A percentile compares a stretch with the other conserved stretches of the same genome.
Conservation (phyloP, 2,113 vertebrate species). For the Spilogale gracilis region DNA sequence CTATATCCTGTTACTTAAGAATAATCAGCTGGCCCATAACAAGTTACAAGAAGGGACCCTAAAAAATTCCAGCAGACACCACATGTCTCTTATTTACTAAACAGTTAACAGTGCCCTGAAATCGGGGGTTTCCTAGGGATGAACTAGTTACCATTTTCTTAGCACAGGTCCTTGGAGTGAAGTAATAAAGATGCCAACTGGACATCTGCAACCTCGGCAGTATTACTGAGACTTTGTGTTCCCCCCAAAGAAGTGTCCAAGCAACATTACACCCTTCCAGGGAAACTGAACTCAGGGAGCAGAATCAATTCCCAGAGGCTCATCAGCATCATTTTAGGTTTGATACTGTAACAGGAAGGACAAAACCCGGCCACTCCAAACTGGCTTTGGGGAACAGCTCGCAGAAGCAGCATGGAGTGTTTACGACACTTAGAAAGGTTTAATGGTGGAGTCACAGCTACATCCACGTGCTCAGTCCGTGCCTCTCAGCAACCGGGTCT, state of each 20-base stretch:
- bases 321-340: neutral
- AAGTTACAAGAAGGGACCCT: neutral
- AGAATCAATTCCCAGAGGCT: neutral
- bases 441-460: neutral
- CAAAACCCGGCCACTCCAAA: neutral
- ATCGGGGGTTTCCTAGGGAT: neutral
- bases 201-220: neutral
- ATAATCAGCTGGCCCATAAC: neutral
- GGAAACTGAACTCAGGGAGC: neutral
- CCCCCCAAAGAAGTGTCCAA: neutral
- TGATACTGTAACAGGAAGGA: neutral
- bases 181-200: neutral
- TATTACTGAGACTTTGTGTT: too few species aligned
- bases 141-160: neutral
- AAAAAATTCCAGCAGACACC: neutral
- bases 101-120: neutral
- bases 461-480: fast-evolving
- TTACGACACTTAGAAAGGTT: neutral
- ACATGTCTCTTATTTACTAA: neutral
- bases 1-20: neutral
- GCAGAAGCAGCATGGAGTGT: neutral
- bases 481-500: neutral
- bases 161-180: neutral
- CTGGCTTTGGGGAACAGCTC: neutral
- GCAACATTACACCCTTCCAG: neutral